These are phyloP conservation scores for Phortica variegata DNA, from an alignment of 1,140 invertebrate species.

Conservation along the genomic window DNA sequence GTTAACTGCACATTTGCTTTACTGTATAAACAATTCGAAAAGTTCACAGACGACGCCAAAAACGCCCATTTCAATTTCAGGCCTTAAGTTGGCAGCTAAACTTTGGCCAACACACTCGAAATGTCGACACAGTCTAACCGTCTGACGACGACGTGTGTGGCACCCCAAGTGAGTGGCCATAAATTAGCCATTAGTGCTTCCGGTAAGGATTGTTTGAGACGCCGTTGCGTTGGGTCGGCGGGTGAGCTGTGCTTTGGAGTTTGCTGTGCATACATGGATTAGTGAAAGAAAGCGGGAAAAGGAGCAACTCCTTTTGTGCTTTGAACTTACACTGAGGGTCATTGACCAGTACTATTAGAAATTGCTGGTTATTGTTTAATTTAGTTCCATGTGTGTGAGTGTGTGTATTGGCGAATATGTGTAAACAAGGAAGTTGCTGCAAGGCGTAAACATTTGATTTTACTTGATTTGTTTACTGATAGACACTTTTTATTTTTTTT, in stretches of 20 bases:
- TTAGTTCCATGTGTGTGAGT: too few relatives aligned
- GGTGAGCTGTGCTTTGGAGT: slow-evolving; percentile 10
- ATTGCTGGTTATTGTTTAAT: slow-evolving; percentile 17
- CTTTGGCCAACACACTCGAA: slow-evolving; percentile 12
- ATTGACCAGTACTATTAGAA: slow-evolving; percentile 42
- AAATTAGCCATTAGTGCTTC: slow-evolving; percentile 53
- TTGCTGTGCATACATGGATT: too few relatives aligned
- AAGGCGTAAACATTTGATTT: too few relatives aligned
- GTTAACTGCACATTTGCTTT: slow-evolving; percentile 15
- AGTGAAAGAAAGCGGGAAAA: slow-evolving; percentile 1
- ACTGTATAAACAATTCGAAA: slow-evolving; percentile 52
- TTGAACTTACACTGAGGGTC: slow-evolving; percentile 39
- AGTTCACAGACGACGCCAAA: slow-evolving; percentile 36
- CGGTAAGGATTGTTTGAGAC: slow-evolving; percentile 12
- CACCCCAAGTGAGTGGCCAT: slow-evolving; percentile 30
- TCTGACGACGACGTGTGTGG: slow-evolving; percentile 16
- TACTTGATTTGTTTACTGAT: too few relatives aligned
- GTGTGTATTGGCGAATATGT: too few relatives aligned
- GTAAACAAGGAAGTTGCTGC: too few relatives aligned
- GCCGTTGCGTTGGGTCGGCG: slow-evolving; percentile 1
- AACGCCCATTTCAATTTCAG: slow-evolving; percentile 50
- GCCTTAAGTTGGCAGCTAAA: slow-evolving; percentile 43
- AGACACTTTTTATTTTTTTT: too few relatives aligned
- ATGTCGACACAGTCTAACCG: neutral
- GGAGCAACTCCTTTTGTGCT: slow-evolving; percentile 19